These are phyloP conservation scores for Caenorhabditis plicata DNA, from an alignment of 2,888 invertebrate species.

Conservation along the genomic window DNA sequence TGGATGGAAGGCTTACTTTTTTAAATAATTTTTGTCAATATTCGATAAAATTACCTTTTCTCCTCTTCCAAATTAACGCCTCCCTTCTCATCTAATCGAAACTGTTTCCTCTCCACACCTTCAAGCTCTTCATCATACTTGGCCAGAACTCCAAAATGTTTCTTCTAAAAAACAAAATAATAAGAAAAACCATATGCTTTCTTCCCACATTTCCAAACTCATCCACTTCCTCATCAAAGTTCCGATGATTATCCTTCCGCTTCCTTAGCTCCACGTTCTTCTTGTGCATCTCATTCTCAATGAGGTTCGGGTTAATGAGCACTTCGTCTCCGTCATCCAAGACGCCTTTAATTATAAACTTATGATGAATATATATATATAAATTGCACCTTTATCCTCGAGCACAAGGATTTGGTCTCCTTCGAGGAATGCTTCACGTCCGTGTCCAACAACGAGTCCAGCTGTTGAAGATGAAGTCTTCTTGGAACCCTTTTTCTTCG, in stretches of 20 bases:
- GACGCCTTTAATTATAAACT: conserved; percentile 69
- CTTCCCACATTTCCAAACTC: conserved; percentile 69
- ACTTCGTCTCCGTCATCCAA: conserved; percentile 83
- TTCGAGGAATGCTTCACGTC: conserved; percentile 61
- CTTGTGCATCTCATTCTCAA: conserved; percentile 66
- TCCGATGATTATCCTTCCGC: conserved; percentile 75
- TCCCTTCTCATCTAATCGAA: conserved; percentile 55
- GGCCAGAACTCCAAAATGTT: conserved; percentile 72
- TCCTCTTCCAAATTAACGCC: conserved; percentile 54
- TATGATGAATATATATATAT: neutral
- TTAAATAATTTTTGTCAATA: neutral
- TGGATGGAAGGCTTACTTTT: no score
- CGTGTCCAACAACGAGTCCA: conserved; percentile 85
- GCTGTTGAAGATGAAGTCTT: no score
- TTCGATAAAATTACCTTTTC: conserved; percentile 13
- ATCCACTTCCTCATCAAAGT: conserved; percentile 73
- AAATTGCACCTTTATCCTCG: conserved; percentile 78
- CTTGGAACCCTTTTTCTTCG: conserved; percentile 60
- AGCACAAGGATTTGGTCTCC: conserved; percentile 84
- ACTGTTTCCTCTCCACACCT: conserved; percentile 67
- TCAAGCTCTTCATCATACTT: conserved; percentile 94
- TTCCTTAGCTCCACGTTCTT: conserved; percentile 82
- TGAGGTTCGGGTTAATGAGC: conserved; percentile 75
- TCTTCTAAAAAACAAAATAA: conserved; percentile 14
- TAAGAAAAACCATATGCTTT: conserved; percentile 1